These are phyloP conservation scores for Nomada lathburiana DNA, from an alignment of 2,888 invertebrate species.

Conservation along the genomic window DNA sequence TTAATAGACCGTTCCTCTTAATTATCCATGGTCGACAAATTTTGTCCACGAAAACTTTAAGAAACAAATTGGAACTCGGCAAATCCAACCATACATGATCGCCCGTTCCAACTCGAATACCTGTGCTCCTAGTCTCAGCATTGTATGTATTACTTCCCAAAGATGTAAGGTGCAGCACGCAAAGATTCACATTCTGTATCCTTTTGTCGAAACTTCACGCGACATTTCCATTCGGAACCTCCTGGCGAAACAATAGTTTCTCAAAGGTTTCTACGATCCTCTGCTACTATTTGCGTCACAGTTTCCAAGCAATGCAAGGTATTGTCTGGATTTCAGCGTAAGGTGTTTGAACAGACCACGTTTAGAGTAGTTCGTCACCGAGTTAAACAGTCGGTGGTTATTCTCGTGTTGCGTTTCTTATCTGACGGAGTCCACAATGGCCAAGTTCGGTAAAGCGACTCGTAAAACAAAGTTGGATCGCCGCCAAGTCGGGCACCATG, in stretches of 20 bases:
- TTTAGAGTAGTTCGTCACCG: background rate
- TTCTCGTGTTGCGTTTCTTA: conserved; percentile 25
- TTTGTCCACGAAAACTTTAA: background rate
- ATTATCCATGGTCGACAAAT: conserved; percentile 30
- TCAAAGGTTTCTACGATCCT: background rate
- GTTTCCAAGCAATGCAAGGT: background rate
- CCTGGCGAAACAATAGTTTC: background rate
- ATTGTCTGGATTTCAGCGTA: background rate
- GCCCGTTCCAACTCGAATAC: too few relatives aligned
- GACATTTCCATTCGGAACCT: conserved; percentile 9
- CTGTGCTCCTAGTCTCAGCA: background rate
- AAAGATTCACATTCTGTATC: conserved; percentile 12
- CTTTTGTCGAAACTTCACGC: background rate
- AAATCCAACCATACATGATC: too few relatives aligned
- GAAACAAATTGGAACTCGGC: too few relatives aligned
- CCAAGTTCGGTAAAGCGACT: conserved; percentile 49
- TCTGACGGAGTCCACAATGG: conserved; percentile 22
- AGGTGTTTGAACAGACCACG: background rate
- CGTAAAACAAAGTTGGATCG: conserved; percentile 65
- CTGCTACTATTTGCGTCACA: background rate
- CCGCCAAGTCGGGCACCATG: conserved; percentile 69
- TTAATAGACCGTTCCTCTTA: conserved; percentile 15
- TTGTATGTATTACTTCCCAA: background rate
- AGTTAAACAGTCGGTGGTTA: conserved; percentile 15
- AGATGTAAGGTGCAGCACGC: background rate